Evolutionary conservation across 2,113 vertebrate species (phyloP).

Genomic region (Microtus ochrogaster): DNA sequence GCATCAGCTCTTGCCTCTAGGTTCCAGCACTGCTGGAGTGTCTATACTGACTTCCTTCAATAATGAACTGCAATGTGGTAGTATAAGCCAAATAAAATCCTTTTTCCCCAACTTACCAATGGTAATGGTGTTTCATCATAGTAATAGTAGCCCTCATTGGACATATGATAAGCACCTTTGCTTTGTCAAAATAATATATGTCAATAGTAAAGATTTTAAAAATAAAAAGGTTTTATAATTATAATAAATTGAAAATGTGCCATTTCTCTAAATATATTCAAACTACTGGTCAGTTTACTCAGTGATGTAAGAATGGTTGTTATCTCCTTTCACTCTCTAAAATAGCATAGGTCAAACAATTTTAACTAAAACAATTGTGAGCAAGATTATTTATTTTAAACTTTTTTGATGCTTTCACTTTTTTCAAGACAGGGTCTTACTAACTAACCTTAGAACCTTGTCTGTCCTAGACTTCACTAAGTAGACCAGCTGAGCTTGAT

Average conservation of each 20-base stretch:
- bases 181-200: not conserved
- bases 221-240: not conserved
- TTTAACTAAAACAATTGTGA: not conserved
- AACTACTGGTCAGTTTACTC: not conserved
- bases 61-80: not conserved
- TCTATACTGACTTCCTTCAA: not conserved
- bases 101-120: not conserved
- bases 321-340: not conserved
- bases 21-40: not conserved
- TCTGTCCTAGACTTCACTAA: not conserved
- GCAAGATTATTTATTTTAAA: not conserved
- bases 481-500: not conserved
- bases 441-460: not conserved
- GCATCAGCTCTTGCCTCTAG: not conserved
- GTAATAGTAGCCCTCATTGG: not conserved
- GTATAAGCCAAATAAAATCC: not conserved
- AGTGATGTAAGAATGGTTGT: not conserved
- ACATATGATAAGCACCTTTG: not conserved
- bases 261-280: not conserved
- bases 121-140: not conserved
- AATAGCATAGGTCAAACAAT: not conserved
- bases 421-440: not conserved
- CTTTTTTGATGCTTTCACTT: not conserved
- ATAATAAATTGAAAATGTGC: not conserved
- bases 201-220: not conserved